Conservation (phyloP, 2,888 invertebrate genomes). For the Crossocerus cetratus region DNA sequence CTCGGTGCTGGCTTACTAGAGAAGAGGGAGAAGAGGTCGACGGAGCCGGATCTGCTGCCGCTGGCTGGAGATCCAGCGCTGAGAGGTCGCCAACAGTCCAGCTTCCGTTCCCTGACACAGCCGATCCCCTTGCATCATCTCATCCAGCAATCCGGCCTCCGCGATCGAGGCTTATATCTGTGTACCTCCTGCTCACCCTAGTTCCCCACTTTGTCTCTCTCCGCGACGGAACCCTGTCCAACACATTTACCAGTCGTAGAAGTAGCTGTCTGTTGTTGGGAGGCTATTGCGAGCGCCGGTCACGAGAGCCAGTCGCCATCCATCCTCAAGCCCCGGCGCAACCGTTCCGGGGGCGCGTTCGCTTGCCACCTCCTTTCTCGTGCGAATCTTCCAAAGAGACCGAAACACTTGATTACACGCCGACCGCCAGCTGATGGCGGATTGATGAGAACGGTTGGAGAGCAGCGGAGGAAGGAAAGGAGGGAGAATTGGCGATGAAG, state of each 20-base stretch:
- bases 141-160: conserved; percentile 15
- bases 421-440: background rate
- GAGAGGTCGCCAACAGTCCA: conserved; percentile 48
- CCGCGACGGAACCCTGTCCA: conserved; percentile 1
- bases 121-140: conserved; percentile 39
- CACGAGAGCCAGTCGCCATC: background rate
- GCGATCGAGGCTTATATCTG: conserved; percentile 7
- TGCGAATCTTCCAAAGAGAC: background rate
- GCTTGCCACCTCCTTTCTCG: conserved; percentile 10
- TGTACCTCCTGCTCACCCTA: conserved; percentile 24
- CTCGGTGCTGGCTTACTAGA: conserved; percentile 39
- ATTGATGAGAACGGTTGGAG: background rate
- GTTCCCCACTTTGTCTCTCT: conserved; percentile 40
- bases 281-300: background rate
- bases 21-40: conserved; percentile 19
- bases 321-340: background rate
- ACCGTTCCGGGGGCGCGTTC: background rate
- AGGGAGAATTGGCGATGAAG: conserved; percentile 9
- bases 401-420: background rate
- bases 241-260: conserved; percentile 3
- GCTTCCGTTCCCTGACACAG: conserved; percentile 38
- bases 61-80: conserved; percentile 26
- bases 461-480: conserved; percentile 15
- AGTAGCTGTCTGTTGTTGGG: conserved; percentile 9
- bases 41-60: conserved; percentile 21